Conservation (phyloP, 2,888 invertebrate genomes). For the Empis livida region DNA sequence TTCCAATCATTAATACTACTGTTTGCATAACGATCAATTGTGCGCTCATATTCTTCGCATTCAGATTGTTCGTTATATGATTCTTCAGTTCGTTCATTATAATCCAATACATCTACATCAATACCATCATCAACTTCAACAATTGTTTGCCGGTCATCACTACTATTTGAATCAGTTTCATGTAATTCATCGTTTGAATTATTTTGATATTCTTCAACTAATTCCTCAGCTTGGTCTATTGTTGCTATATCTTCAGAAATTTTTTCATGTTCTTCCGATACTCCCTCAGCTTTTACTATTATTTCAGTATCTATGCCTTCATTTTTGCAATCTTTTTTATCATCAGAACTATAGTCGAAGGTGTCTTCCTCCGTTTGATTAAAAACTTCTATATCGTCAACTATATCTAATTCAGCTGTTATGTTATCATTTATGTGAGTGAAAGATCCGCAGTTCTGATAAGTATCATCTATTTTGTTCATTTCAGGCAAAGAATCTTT, state of each 20-base stretch:
- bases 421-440: too few relatives aligned
- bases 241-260: neutral
- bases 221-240: neutral
- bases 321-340: neutral
- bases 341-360: neutral
- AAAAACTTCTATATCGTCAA: too few relatives aligned
- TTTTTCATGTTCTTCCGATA: too few relatives aligned
- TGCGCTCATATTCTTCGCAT: constrained; percentile 23
- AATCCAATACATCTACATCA: constrained; percentile 31
- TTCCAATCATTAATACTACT: constrained; percentile 29
- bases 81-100: constrained; percentile 30
- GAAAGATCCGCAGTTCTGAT: too few relatives aligned
- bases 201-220: neutral
- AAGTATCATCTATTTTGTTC: too few relatives aligned
- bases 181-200: neutral
- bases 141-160: constrained; percentile 31
- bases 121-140: constrained; percentile 32
- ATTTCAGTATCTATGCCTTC: too few relatives aligned
- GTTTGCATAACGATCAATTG: constrained; percentile 25
- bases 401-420: too few relatives aligned
- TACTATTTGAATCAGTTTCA: constrained; percentile 17
- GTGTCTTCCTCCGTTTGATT: too few relatives aligned
- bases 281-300: neutral
- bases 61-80: constrained; percentile 33
- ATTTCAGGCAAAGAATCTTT: neutral